A percentile compares a stretch with the other conserved stretches of the same genome.
These are phyloP conservation scores for Caenorhabditis japonica DNA, from an alignment of 2,888 invertebrate species.

Conservation along the genomic window DNA sequence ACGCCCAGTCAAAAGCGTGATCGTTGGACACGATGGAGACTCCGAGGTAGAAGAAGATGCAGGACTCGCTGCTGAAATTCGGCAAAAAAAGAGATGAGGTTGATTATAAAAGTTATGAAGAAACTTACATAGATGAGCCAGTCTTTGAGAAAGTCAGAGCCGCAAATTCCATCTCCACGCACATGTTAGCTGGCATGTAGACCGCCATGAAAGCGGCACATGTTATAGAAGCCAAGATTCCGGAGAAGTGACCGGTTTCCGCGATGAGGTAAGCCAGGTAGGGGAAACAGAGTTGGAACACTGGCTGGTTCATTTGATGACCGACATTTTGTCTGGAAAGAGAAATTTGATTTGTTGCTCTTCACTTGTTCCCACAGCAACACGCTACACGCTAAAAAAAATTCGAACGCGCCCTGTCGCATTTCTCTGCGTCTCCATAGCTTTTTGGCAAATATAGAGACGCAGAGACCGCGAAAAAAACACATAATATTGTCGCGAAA, in stretches of 20 bases:
- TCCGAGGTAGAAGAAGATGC: conserved; percentile 98
- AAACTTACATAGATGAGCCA: conserved; percentile 36
- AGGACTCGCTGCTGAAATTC: conserved; percentile 89
- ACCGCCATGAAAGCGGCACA: conserved; percentile 84
- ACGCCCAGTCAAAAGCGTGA: conserved; percentile 80
- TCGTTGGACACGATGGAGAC: conserved; percentile 91
- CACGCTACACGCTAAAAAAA: no score
- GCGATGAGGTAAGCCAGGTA: conserved; percentile 95
- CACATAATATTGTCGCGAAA: no score
- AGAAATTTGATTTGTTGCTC: no score
- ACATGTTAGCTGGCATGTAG: conserved; percentile 66
- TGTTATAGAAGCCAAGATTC: conserved; percentile 84
- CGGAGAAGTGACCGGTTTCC: conserved; percentile 97
- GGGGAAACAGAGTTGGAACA: conserved; percentile 97
- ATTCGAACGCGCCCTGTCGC: no score
- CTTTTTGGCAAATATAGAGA: no score
- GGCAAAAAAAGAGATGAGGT: no score
- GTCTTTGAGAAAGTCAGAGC: conserved; percentile 82
- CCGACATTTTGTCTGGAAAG: conserved; percentile 36
- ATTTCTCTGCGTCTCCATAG: no score
- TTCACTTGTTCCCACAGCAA: no score
- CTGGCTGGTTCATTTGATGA: conserved; percentile 85
- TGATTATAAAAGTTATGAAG: no score
- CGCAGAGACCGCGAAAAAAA: no score
- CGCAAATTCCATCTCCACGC: conserved; percentile 81